These are phyloP conservation scores for Tanaodytes sp. DNA, from an alignment of 2,888 invertebrate genomes.

Conservation along the genomic window DNA sequence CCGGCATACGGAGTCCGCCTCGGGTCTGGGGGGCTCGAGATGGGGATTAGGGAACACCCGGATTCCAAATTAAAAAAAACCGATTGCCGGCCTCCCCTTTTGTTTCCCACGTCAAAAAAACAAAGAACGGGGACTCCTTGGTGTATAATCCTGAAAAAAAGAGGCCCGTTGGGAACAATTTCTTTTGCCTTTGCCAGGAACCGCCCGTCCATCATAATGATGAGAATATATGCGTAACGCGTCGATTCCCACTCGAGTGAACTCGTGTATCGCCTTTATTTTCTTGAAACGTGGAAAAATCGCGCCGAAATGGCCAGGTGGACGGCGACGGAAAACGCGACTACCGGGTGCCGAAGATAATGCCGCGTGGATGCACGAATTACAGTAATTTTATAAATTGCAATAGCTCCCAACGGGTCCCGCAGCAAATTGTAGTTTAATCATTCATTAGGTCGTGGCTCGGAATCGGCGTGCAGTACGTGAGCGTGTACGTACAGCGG, in stretches of 20 bases:
- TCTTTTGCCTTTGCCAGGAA: conserved; percentile 31
- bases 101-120: too few relatives aligned
- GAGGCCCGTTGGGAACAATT: conserved; percentile 20
- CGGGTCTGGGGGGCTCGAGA: too few relatives aligned
- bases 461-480: too few relatives aligned
- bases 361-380: too few relatives aligned
- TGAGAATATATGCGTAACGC: conserved; percentile 16
- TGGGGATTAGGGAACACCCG: too few relatives aligned
- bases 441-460: too few relatives aligned
- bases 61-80: too few relatives aligned
- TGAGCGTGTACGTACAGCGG: conserved; percentile 34
- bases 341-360: conserved; percentile 51
- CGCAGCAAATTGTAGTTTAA: conserved; percentile 72
- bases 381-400: conserved; percentile 73
- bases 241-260: conserved; percentile 16
- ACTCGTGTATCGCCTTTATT: background rate
- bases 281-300: conserved; percentile 14
- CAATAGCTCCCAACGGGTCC: conserved; percentile 70
- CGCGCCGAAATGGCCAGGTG: conserved; percentile 8
- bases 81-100: too few relatives aligned
- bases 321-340: conserved; percentile 40
- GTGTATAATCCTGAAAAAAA: conserved; percentile 25
- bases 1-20: too few relatives aligned
- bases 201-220: conserved; percentile 17
- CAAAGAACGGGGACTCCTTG: too few relatives aligned